Base-by-base conservation (phyloP, 2,888 invertebrate genomes). In the Amblyjoppa fuscipennis region DNA sequence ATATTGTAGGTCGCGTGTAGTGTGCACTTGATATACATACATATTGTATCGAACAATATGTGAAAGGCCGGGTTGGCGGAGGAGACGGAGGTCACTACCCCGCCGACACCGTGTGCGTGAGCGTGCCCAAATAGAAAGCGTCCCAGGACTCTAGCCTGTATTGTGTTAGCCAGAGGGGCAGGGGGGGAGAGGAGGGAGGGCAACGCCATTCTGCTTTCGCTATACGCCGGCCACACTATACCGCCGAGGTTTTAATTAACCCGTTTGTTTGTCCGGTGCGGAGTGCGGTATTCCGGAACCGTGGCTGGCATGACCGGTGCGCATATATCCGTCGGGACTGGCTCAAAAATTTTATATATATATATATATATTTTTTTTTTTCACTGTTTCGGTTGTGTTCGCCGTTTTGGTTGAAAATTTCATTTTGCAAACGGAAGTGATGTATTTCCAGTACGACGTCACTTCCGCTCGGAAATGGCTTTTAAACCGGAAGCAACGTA, bases 251-350 rank as follows among this genome's bases (percentile, higher is more conserved):
- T 90, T 89, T 90, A 89, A 90, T 90, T 90, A 89, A 89, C 89
- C 88, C 89, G 89, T 89, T 89, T 90, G 90, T 90, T 89, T 88
- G 89, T 89, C 79, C 84, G 87, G 82, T 85, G 68, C 85, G 59
- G 83, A 71, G 80, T 59, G 80, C 71, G 34, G 84, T 84, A 87
- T 86, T 85, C 79, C 81, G 76, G 81, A 87, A 81, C 81, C 81
- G 70, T 81, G 75, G 71, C 73, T 51, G 31, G 16, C 34, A 66
- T 70, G 66, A 20, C 49, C 66, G 16, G n/a, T 64, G 38, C 51
- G 59, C 25, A 49, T 59, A 70, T 61, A 64, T 78, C 51, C 53
- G 59, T 70, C 51, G 34, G 69, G 61, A 31, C 41, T 16, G 69
- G 28, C 68, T 68, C 25, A 74, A 80, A 81, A 81, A 68, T 41